Evolutionary conservation across 2,113 vertebrate species (phyloP), one percentile per base, ranked within the genome.

Genomic region (Pseudonaja textilis): DNA sequence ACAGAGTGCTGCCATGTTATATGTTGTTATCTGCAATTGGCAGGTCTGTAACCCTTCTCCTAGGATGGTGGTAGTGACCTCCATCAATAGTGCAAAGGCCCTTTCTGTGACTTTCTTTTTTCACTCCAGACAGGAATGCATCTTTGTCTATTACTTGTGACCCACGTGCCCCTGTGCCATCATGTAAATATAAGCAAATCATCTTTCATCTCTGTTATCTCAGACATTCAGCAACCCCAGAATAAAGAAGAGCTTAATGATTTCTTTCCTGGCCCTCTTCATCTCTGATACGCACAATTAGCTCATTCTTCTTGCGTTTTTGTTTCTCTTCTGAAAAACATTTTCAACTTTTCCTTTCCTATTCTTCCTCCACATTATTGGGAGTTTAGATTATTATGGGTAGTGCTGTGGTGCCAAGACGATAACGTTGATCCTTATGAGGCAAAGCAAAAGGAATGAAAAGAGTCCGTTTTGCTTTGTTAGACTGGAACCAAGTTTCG

Each of bases 121-220:
- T 10, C 57, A 81, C 56, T 61, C n/a, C 39, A 90, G 89, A 50
- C 57, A 64, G 42, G 54, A 52, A 55, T 64, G 81, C 23, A n/a
- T 59, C 74, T 39, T 52, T 90, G 85, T 81, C 92, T 87, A 34
- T 90, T 90, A 88, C 74, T 90, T 93, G 85, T 11, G 25, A 93
- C 85, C 59, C 85, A 88, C 8, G 26, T 85, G 50, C 47, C 89
- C 26, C 45, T 54, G 34, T 54, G 50, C 89, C 85, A 87, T 64
- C 57, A 88, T 90, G 81, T 86, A 87, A 69, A 93, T 50, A 90
- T 87, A 56, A 93, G 57, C 57, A 90, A 87, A 90, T 93, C 81
- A 69, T 87, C 42, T 93, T 93, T 90, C 81, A 93, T 90, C 92
- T 87, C 34, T 26, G 81, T 93, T 90, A 93, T 93, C 92, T 87